Percentiles rank a stretch among this genome's conserved stretches.
Conservation (phyloP, 2,888 invertebrate genomes). For the Onchidella celtica region DNA sequence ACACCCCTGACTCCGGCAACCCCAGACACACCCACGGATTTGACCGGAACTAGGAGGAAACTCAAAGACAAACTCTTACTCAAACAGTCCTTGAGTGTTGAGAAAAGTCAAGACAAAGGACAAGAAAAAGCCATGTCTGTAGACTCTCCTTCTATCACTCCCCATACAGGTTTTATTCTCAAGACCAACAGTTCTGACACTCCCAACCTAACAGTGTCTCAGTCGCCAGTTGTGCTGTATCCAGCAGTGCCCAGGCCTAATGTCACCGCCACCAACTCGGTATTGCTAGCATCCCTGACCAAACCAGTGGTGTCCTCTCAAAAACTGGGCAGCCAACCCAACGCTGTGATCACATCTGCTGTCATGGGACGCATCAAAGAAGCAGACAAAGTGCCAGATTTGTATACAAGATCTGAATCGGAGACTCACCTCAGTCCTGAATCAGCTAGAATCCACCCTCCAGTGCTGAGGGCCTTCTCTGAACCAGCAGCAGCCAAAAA, state of each 20-base stretch:
- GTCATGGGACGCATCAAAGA: constrained; percentile 42
- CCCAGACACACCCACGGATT: constrained; percentile 51
- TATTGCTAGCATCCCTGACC: constrained; percentile 44
- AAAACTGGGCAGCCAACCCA: constrained; percentile 44
- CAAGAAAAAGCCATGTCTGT: constrained; percentile 7
- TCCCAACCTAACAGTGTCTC: neutral
- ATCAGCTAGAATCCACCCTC: constrained; percentile 31
- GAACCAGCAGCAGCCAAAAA: constrained; percentile 48
- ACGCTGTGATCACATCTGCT: constrained; percentile 49
- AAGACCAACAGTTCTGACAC: constrained; percentile 17
- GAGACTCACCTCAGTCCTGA: constrained; percentile 27
- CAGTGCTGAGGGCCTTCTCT: constrained; percentile 51
- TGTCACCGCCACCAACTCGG: constrained; percentile 35
- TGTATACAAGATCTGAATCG: constrained; percentile 30
- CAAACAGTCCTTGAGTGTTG: constrained; percentile 77
- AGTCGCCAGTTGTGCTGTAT: neutral
- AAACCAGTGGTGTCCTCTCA: constrained; percentile 44
- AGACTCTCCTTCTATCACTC: constrained; percentile 11
- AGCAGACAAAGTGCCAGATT: neutral
- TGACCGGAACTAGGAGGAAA: constrained; percentile 44
- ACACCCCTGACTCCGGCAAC: constrained; percentile 52
- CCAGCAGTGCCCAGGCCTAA: constrained; percentile 3
- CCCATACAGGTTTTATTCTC: constrained; percentile 10
- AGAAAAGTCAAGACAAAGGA: constrained; percentile 52
- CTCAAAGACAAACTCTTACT: constrained; percentile 77